A percentile compares a stretch with the other conserved stretches of the same genome.
phyloP scores from a whole-genome alignment of 2,888 invertebrate species.

The Elegia similella region DNA sequence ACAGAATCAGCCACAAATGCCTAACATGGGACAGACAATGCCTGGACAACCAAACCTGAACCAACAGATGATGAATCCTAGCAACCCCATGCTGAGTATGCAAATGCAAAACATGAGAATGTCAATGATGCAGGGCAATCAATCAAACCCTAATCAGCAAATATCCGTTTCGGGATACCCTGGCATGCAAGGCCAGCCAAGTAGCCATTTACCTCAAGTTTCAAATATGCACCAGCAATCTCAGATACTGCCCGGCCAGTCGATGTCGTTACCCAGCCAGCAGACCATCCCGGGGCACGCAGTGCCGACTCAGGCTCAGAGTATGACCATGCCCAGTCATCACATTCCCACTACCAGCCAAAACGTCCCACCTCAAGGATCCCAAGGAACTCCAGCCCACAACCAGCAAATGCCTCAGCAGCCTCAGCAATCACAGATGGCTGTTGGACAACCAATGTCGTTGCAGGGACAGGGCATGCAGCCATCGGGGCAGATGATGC shows the following conservation, averaged over 20 bases:
- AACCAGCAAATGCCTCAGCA: slow-evolving; percentile 38
- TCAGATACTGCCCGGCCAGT: slow-evolving; percentile 51
- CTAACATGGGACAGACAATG: slow-evolving; percentile 56
- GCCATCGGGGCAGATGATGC: slow-evolving; percentile 46
- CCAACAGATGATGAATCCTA: slow-evolving; percentile 46
- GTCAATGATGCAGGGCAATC: slow-evolving; percentile 59
- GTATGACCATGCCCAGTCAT: slow-evolving; percentile 43
- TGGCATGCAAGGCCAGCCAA: slow-evolving; percentile 52
- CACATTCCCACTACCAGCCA: slow-evolving; percentile 44
- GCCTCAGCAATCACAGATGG: slow-evolving; percentile 26
- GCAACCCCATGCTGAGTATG: slow-evolving; percentile 60
- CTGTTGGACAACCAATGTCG: slow-evolving; percentile 42
- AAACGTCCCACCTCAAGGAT: slow-evolving; percentile 38
- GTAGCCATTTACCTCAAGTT: slow-evolving; percentile 44
- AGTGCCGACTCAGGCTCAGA: slow-evolving; percentile 39
- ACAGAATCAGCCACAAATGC: slow-evolving; percentile 54
- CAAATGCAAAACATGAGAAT: slow-evolving; percentile 72
- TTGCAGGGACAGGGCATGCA: slow-evolving; percentile 44
- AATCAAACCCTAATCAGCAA: slow-evolving; percentile 50
- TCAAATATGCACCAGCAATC: slow-evolving; percentile 45
- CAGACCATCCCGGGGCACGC: slow-evolving; percentile 40
- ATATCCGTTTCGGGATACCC: slow-evolving; percentile 47
- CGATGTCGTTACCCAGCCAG: slow-evolving; percentile 47
- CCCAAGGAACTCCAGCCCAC: slow-evolving; percentile 44
- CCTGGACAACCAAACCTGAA: slow-evolving; percentile 53